Evolutionary conservation across 23 tunicate species (phyloP).

Genomic region (Aplidium turbinatum): DNA sequence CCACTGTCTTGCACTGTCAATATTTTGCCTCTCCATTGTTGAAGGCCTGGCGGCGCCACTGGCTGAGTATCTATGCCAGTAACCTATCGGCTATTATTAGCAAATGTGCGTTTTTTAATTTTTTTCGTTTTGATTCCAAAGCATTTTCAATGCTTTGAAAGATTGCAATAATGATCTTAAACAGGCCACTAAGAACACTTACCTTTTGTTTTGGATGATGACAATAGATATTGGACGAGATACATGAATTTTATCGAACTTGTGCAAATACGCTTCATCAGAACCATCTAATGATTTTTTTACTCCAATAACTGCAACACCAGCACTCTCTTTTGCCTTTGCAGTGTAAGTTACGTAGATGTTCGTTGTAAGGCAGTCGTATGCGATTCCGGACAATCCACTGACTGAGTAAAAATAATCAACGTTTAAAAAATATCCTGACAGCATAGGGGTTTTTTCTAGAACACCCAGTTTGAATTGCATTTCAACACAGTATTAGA

Average conservation of each 20-base stretch:
- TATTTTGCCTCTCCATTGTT: no score
- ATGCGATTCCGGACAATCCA: slow-evolving; percentile 4
- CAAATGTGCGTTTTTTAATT: neutral
- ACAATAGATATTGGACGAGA: slow-evolving; percentile 12
- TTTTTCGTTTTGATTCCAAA: neutral
- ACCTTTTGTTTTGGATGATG: slow-evolving; percentile 24
- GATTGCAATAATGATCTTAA: neutral
- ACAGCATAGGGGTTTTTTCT: no score
- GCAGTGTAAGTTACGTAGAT: slow-evolving; percentile 25
- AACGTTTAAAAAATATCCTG: no score
- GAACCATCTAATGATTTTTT: no score
- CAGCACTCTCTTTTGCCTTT: neutral
- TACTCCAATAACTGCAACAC: no score
- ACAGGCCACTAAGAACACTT: neutral
- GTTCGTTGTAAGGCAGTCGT: slow-evolving; percentile 38
- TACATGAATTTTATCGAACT: neutral
- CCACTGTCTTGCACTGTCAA: no score
- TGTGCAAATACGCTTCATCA: neutral
- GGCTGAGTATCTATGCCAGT: no score
- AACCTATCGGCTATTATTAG: no score
- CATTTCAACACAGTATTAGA: no score
- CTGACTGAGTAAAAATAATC: no score
- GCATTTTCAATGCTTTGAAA: neutral
- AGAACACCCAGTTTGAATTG: no score
- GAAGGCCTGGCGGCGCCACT: no score